phyloP scores from a whole-genome alignment of 2,888 invertebrate species.

The Caprella mutica region DNA sequence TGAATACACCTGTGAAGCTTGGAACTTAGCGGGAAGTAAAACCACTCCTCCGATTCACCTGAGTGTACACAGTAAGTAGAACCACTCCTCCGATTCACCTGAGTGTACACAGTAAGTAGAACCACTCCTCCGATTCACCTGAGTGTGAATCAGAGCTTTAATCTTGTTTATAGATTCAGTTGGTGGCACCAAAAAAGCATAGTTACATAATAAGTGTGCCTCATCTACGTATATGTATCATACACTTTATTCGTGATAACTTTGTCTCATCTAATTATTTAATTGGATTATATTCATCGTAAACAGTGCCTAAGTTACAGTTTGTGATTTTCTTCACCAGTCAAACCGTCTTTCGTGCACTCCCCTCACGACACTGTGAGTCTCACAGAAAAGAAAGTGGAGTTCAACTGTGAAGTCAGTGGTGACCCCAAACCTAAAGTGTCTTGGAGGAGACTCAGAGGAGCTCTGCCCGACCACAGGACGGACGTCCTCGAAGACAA shows the following conservation, averaged over 20 bases:
- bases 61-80: constrained; percentile 68
- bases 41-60: constrained; percentile 62
- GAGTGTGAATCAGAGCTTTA: too few relatives aligned
- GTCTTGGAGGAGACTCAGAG: constrained; percentile 76
- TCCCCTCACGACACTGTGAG: constrained; percentile 78
- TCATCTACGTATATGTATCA: too few relatives aligned
- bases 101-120: constrained; percentile 66
- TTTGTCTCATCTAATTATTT: too few relatives aligned
- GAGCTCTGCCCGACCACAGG: constrained; percentile 65
- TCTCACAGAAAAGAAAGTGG: constrained; percentile 68
- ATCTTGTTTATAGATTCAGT: too few relatives aligned
- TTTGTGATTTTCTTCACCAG: too few relatives aligned
- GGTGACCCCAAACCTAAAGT: constrained; percentile 84
- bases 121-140: too few relatives aligned
- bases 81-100: constrained; percentile 62
- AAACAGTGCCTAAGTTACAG: too few relatives aligned
- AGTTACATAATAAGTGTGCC: too few relatives aligned
- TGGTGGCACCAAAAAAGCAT: too few relatives aligned
- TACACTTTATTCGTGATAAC: too few relatives aligned
- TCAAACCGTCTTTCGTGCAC: constrained; percentile 77
- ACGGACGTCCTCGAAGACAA: constrained; percentile 61
- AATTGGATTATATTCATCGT: too few relatives aligned
- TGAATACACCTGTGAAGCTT: constrained; percentile 80
- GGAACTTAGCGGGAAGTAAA: constrained; percentile 78
- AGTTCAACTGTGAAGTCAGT: constrained; percentile 77